phyloP scores from a whole-genome alignment of 2,888 invertebrate species.

The Theodoxus fluviatilis region DNA sequence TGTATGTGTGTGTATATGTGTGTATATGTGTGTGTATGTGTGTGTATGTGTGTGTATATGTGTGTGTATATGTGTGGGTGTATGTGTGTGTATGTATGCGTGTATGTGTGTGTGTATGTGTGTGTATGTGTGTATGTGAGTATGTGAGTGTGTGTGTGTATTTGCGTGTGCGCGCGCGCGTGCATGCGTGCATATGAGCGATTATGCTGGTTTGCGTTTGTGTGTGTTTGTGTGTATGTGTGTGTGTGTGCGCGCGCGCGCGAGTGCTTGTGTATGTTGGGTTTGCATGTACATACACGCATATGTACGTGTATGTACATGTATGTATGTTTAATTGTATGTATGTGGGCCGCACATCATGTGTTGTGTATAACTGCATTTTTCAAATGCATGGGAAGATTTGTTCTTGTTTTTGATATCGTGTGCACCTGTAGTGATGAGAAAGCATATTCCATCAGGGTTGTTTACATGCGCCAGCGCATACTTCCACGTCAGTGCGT shows the following conservation, averaged over 20 bases:
- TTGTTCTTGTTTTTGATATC: too few species aligned
- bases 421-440: too few species aligned
- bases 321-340: too few species aligned
- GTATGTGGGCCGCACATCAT: too few species aligned
- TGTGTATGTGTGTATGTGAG: neutral
- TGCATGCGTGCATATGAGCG: neutral
- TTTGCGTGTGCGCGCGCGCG: slow-evolving; percentile 4
- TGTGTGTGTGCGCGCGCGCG: neutral
- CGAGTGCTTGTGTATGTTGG: too few species aligned
- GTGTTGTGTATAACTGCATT: too few species aligned
- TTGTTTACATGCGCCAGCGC: too few species aligned
- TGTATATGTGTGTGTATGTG: neutral
- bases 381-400: too few species aligned
- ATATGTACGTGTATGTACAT: too few species aligned
- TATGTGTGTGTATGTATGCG: neutral
- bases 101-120: neutral
- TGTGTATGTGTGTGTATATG: slow-evolving; percentile 8
- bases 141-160: slow-evolving; percentile 1
- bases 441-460: too few species aligned
- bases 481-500: too few species aligned
- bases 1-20: neutral
- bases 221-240: slow-evolving; percentile 17
- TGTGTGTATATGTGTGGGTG: neutral
- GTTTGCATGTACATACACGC: too few species aligned
- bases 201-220: neutral